A percentile compares a stretch with the other conserved stretches of the same genome.
Conservation (phyloP, 2,113 vertebrate genomes). For the Leuciscus idus region DNA sequence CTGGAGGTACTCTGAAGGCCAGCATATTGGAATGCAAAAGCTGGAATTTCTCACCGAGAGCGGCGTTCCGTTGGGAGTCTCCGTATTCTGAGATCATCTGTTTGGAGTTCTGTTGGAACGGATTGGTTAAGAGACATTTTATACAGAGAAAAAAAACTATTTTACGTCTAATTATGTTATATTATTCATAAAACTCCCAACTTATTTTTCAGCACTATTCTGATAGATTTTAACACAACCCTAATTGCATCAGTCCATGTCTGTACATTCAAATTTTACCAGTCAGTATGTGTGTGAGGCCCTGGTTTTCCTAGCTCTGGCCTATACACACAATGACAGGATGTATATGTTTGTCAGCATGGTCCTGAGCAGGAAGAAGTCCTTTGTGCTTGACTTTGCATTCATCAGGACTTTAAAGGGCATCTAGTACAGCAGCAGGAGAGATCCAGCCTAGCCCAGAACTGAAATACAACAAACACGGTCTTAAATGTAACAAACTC, state of each 20-base stretch:
- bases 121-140: background rate
- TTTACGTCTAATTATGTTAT: background rate
- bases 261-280: background rate
- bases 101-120: conserved; percentile 36
- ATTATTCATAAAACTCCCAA: background rate
- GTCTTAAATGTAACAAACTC: background rate
- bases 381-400: conserved; percentile 39
- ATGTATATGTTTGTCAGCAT: conserved; percentile 49
- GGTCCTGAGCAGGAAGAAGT: conserved; percentile 47
- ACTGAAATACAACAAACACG: background rate
- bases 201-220: no score
- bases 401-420: conserved; percentile 39
- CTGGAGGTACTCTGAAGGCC: conserved; percentile 30
- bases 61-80: conserved; percentile 45
- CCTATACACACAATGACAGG: conserved; percentile 55
- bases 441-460: background rate
- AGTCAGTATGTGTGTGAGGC: conserved; percentile 18
- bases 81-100: conserved; percentile 45
- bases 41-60: conserved; percentile 49
- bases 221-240: no score
- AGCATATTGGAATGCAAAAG: conserved; percentile 48
- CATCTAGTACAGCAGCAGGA: conserved; percentile 24
- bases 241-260: background rate
- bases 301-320: conserved; percentile 28
- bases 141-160: background rate